These are phyloP conservation scores for Epizoanthus illoricatus DNA, from an alignment of 92 coral and sea anemone species.

Conservation along the genomic window DNA sequence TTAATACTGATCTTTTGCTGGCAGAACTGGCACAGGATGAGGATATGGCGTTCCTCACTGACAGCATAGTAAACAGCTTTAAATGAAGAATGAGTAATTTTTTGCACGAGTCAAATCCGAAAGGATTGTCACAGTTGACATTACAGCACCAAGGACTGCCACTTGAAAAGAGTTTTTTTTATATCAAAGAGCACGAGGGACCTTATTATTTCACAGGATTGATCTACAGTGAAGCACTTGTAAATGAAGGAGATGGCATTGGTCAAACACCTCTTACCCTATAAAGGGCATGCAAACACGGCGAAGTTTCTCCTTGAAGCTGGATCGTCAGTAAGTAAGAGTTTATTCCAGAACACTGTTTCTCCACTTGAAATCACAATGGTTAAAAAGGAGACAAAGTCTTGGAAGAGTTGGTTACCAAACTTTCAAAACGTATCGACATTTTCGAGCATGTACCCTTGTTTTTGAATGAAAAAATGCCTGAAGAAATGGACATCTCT, in stretches of 20 bases:
- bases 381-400: background rate
- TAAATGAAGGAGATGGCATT: constrained; percentile 29
- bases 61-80: too few species aligned
- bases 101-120: too few species aligned
- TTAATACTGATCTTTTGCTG: too few species aligned
- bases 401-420: background rate
- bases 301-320: background rate
- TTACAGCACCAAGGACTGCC: too few species aligned
- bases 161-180: too few species aligned
- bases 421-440: background rate
- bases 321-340: constrained; percentile 12
- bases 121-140: too few species aligned
- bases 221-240: background rate
- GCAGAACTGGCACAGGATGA: too few species aligned
- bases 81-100: too few species aligned
- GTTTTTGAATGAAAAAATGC: too few species aligned
- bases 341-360: background rate
- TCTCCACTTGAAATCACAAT: constrained; percentile 29
- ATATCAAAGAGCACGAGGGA: too few species aligned
- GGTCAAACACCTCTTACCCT: constrained; percentile 34
- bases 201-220: constrained; percentile 4
- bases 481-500: too few species aligned
- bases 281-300: constrained; percentile 1
- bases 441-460: background rate
- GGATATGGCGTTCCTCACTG: too few species aligned